Conservation (phyloP, 1,140 invertebrate genomes). For the Archivesica marissinica region DNA sequence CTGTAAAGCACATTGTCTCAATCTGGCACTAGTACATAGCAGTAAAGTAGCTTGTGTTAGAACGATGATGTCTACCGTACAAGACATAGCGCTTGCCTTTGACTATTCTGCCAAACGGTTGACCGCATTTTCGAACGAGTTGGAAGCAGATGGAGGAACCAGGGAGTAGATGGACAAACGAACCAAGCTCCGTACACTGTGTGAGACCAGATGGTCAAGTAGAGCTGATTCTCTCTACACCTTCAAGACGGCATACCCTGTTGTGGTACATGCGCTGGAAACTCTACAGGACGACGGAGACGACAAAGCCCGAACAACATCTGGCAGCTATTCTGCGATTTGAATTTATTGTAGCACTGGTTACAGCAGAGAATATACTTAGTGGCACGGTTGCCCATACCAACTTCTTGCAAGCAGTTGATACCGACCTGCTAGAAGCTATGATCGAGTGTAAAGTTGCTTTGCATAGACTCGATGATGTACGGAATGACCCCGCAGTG, state of each 20-base stretch:
- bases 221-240: slow-evolving; percentile 9
- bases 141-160: not conserved
- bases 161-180: slow-evolving; percentile 7
- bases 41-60: slow-evolving; percentile 14
- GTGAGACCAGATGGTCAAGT: slow-evolving; percentile 42
- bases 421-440: no score
- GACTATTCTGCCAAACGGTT: slow-evolving; percentile 33
- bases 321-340: no score
- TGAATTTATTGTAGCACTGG: no score
- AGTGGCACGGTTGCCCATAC: no score
- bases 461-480: no score
- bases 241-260: slow-evolving; percentile 36
- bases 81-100: slow-evolving; percentile 23
- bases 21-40: slow-evolving; percentile 22
- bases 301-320: slow-evolving; percentile 17
- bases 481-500: no score
- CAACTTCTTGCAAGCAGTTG: no score
- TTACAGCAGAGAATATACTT: no score
- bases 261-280: slow-evolving; percentile 33
- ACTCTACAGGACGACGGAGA: slow-evolving; percentile 29
- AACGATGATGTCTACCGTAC: slow-evolving; percentile 33
- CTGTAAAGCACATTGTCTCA: slow-evolving; percentile 27
- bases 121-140: no score
- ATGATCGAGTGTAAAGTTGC: no score
- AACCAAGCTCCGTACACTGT: slow-evolving; percentile 10